phyloP scores from a whole-genome alignment of 1,140 invertebrate genomes.

The Manduca sexta region DNA sequence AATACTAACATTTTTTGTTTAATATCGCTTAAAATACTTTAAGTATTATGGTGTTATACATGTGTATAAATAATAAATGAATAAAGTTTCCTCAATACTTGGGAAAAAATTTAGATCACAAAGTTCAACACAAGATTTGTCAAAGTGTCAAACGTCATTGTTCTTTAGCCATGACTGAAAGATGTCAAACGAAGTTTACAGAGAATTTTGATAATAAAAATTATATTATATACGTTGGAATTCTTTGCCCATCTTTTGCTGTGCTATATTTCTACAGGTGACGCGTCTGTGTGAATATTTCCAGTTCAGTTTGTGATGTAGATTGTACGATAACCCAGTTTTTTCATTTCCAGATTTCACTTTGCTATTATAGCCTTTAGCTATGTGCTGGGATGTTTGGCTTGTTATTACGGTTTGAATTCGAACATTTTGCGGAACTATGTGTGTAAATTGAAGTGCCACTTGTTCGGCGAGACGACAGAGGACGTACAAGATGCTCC shows the following conservation, averaged over 20 bases:
- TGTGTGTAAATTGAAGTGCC: constrained; percentile 48
- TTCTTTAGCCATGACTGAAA: constrained; percentile 67
- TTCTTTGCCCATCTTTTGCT: constrained; percentile 44
- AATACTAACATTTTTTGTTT: no score
- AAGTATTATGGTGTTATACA: no score
- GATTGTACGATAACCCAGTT: constrained; percentile 21
- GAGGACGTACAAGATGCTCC: constrained; percentile 20
- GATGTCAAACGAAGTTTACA: constrained; percentile 64
- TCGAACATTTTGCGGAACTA: constrained; percentile 46
- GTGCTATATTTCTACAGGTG: constrained; percentile 61
- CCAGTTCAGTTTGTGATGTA: background rate
- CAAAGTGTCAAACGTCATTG: constrained; percentile 15
- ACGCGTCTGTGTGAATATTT: background rate
- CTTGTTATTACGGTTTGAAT: constrained; percentile 60
- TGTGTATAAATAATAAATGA: no score
- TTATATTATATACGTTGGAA: constrained; percentile 59
- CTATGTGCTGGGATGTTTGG: constrained; percentile 66
- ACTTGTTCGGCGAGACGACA: constrained; percentile 35
- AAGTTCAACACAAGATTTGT: no score
- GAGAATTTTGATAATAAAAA: constrained; percentile 63
- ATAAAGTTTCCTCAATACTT: no score
- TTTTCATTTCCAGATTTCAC: constrained; percentile 59
- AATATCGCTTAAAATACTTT: no score
- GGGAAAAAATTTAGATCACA: background rate
- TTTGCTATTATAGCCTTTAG: constrained; percentile 54